phyloP scores from a whole-genome alignment of 2,888 invertebrate genomes.

The Eledona agricola region DNA sequence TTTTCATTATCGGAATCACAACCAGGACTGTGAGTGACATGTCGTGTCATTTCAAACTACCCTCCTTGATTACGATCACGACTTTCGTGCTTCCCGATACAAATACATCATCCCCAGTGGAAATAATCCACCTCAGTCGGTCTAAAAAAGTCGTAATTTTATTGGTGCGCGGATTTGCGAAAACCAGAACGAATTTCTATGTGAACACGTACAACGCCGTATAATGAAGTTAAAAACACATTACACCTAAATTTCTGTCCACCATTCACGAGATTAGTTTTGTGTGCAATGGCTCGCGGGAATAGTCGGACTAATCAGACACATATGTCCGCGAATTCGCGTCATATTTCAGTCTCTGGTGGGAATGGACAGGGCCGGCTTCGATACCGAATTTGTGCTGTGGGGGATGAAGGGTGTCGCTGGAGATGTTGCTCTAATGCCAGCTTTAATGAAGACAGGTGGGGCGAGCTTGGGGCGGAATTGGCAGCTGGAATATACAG shows the following conservation, averaged over 20 bases:
- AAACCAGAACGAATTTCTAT: constrained; percentile 23
- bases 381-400: constrained; percentile 25
- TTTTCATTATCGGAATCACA: constrained; percentile 47
- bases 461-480: constrained; percentile 43
- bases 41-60: constrained; percentile 44
- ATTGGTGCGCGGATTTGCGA: constrained; percentile 22
- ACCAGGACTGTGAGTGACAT: constrained; percentile 43
- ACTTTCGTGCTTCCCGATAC: constrained; percentile 26
- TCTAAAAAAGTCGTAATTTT: constrained; percentile 22
- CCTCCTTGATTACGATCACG: constrained; percentile 33
- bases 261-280: constrained; percentile 45
- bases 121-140: constrained; percentile 8
- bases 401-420: constrained; percentile 26
- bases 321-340: constrained; percentile 45
- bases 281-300: constrained; percentile 44
- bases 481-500: constrained; percentile 44
- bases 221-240: constrained; percentile 45
- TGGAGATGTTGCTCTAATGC: constrained; percentile 30
- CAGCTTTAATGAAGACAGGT: constrained; percentile 42
- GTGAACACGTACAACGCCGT: constrained; percentile 27
- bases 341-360: constrained; percentile 45
- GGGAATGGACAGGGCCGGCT: too few relatives aligned
- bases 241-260: constrained; percentile 40
- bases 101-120: constrained; percentile 18
- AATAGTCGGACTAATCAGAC: constrained; percentile 47